These are phyloP conservation scores for Rousettus madagascariensis DNA, from an alignment of 2,797 vertebrate genomes.

Conservation along the genomic window DNA sequence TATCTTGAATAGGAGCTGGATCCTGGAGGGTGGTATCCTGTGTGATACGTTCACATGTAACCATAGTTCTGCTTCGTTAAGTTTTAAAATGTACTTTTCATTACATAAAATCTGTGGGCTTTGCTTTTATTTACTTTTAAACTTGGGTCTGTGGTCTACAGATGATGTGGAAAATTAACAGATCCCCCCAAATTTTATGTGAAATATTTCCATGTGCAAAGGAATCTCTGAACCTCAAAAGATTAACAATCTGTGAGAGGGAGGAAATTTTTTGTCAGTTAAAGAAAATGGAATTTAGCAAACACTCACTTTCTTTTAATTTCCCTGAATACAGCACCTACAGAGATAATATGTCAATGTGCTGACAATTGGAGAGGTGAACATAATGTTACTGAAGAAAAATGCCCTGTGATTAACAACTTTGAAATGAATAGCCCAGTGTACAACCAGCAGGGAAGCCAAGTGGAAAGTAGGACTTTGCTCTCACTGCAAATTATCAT, in stretches of 20 bases:
- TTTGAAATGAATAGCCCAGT: background rate
- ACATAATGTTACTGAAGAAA: background rate
- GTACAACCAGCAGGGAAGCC: background rate
- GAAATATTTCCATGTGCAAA: background rate
- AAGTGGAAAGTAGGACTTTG: background rate
- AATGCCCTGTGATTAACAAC: background rate
- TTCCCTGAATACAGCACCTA: background rate
- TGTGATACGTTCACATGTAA: background rate
- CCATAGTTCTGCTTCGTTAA: background rate
- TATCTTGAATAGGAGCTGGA: background rate
- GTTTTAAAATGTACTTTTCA: background rate
- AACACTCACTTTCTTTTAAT: background rate
- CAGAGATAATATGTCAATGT: background rate
- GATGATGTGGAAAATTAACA: background rate
- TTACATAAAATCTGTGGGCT: background rate
- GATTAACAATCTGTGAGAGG: background rate
- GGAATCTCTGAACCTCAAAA: background rate
- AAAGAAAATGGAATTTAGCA: constrained; percentile 15
- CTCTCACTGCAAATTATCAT: background rate
- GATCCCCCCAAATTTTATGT: background rate
- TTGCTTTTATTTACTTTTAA: constrained; percentile 14
- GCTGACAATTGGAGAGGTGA: background rate
- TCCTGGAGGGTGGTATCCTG: background rate
- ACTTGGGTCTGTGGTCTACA: background rate
- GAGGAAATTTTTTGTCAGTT: background rate